Base-by-base conservation (phyloP, 2,888 invertebrate genomes). In the Drosophila macrothrix region DNA sequence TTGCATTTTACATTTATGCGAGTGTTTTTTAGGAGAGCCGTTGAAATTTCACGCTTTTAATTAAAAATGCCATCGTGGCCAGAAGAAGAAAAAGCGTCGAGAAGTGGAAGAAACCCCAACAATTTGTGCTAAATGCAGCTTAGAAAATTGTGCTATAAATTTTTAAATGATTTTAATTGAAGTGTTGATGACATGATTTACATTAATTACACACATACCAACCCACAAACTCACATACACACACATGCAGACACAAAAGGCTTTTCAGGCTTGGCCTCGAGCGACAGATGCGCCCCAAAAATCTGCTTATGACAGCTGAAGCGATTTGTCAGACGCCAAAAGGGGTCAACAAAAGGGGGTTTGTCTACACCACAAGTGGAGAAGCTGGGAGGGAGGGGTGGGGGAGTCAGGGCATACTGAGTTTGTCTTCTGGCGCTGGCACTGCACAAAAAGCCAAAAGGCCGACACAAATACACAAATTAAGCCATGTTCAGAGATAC, bases 1-100 rank as follows among this genome's bases (percentile, higher is more conserved):
- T 83, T 77, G 73, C 80, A 76, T 65, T 81, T 63, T 41, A 43
- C 49, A 33, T 49, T 46, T 61, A 28, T 62, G 43, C 53, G 73
- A 63, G 71, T 69, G 63, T 31, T 58, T 31, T 58, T 46, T 67
- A 73, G 63, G 75, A 82, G 76, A 55, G 73, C 75, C 56, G 76
- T 86, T 86, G 81, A 83, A 84, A 81, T 86, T 86, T 83, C 70
- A 81, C 73, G 75, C 75, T 86, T 80, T 86, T 81, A 83, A 86
- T 83, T 86, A 80, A 81, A 86, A 82, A 66, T 53, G 28, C 53
- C 25, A 25, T 2, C 46, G 16, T 25, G 25, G 46, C 25, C 25
- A 46, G 16, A 25, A 55, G 28, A 1, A 43, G 16, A 31, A 35
- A 16, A 5, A 58, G 50, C 19, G 29, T 12, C 6, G 5, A 58